Conservation (phyloP, 2,888 invertebrate species). For the Oasisia sp. region DNA sequence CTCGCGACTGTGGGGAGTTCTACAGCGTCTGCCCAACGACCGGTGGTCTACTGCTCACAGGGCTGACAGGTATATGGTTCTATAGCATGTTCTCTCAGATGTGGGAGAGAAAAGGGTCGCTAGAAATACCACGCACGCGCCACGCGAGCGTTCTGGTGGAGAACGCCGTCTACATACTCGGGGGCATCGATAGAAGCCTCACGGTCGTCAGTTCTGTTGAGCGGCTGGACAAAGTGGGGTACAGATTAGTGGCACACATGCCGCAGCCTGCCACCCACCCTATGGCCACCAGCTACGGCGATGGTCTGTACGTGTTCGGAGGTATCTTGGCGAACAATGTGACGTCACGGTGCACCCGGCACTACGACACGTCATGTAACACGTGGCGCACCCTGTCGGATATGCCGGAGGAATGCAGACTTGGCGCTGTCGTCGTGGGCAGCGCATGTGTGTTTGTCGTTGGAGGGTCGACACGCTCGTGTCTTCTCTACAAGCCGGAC, state of each 20-base stretch:
- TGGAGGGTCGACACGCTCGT: too few species aligned
- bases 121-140: too few species aligned
- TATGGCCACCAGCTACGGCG: slow-evolving; percentile 28
- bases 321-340: slow-evolving; percentile 34
- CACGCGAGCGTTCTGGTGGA: slow-evolving; percentile 25
- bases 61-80: too few species aligned
- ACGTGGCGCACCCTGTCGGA: slow-evolving; percentile 30
- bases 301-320: slow-evolving; percentile 37
- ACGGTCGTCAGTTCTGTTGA: too few species aligned
- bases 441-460: too few species aligned
- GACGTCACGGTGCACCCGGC: slow-evolving; percentile 27
- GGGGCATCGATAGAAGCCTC: slow-evolving; percentile 23
- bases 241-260: slow-evolving; percentile 24
- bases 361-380: slow-evolving; percentile 36
- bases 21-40: slow-evolving; percentile 21
- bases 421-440: too few species aligned
- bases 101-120: too few species aligned
- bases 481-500: too few species aligned
- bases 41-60: too few species aligned
- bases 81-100: too few species aligned
- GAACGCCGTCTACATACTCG: slow-evolving; percentile 33
- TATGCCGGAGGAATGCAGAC: too few species aligned
- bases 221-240: too few species aligned
- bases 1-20: slow-evolving; percentile 36
- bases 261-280: slow-evolving; percentile 33